Evolutionary conservation across 1,140 invertebrate genomes (phyloP), one percentile per base, ranked within the genome.

Genomic region (Trachymyrmex cornetzi): DNA sequence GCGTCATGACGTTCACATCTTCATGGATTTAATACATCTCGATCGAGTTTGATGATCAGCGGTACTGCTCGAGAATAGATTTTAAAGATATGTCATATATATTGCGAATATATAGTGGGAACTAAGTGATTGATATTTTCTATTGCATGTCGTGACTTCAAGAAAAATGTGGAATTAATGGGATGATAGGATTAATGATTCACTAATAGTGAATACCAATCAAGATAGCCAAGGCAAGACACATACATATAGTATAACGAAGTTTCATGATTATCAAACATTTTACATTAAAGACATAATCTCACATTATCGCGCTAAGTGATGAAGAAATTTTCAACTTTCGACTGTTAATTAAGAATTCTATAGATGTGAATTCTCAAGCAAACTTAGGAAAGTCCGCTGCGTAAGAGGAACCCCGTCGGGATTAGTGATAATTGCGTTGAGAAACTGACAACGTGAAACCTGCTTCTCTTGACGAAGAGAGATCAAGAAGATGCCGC

Each of bases 401-500:
- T 22, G 24, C 19, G 24, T 59, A 55, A 75, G 69, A 63, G 55
- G n/a, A 14, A 7, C 4, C 19, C 3, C 19, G 55, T 14, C 24
- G 53, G 27, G 44, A 75, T 75, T 84, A 50, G 38, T 66, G 69
- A 57, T 77, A 81, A 81, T 81, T 81, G 30, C 57, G 9, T 71
- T 44, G 67, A 27, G 34, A 86, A 59, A 84, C 69, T 48, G 55
- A 64, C 53, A 61, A 30, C 55, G 67, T 61, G 55, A 74, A 48
- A 84, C 14, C 11, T n/a, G 38, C 24, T 64, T 57, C 59, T 59
- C 12, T 16, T 44, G 38, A 34, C 30, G n/a, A 55, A 44, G 16
- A 48, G 27, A 11, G 9, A 82, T 2, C 19, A 19, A 64, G 3
- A 89, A 92, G 82, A 94, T 94, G 94, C 96, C 96, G 24, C 95